Percentiles rank a stretch among this genome's conserved stretches.
These are phyloP conservation scores for Piliocolobus tephrosceles DNA, from an alignment of 2,113 vertebrate genomes.

Conservation along the genomic window DNA sequence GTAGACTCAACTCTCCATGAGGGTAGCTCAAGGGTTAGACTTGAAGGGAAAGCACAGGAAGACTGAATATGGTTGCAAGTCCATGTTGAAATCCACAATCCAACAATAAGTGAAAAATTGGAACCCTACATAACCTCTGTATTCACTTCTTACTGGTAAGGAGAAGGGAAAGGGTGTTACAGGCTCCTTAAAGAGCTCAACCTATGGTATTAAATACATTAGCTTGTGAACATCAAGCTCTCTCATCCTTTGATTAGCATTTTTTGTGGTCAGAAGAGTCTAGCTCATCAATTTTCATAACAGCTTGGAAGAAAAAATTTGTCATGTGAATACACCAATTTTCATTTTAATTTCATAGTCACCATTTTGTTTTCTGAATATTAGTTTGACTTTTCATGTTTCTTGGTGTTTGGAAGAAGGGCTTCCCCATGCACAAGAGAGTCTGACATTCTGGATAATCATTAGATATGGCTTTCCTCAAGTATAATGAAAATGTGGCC, in stretches of 20 bases:
- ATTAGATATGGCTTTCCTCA: background rate
- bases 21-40: background rate
- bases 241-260: background rate
- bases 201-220: background rate
- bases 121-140: background rate
- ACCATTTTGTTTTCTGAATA: background rate
- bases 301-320: background rate
- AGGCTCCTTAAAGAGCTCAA: background rate
- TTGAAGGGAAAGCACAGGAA: background rate
- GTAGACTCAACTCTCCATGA: background rate
- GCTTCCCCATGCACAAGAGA: background rate
- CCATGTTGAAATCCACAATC: background rate
- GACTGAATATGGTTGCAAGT: background rate
- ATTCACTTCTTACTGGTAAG: background rate
- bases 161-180: background rate
- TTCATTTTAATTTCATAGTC: background rate
- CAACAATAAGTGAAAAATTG: background rate
- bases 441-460: background rate
- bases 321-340: background rate
- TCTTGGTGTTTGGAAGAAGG: background rate
- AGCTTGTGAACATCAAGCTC: background rate
- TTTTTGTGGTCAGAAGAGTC: background rate
- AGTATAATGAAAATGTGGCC: background rate
- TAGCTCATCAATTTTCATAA: background rate
- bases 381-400: background rate